Conservation (phyloP, 1,140 invertebrate species). For the Eubasilissa regina region DNA sequence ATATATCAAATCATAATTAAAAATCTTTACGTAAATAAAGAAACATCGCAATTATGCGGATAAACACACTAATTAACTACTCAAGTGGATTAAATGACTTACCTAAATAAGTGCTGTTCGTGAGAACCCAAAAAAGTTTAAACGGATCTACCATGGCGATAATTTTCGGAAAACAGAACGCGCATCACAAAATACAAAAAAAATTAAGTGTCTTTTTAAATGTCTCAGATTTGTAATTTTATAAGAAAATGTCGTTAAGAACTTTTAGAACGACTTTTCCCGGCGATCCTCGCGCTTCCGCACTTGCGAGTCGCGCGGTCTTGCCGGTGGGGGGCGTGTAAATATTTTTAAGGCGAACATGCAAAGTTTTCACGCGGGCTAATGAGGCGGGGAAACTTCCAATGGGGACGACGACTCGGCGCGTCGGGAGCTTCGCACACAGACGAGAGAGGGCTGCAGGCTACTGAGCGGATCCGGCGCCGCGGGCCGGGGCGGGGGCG, state of each 20-base stretch:
- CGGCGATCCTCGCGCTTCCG: slow-evolving; percentile 5
- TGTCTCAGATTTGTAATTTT: neutral
- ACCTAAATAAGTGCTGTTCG: slow-evolving; percentile 83
- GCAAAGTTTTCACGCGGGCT: slow-evolving; percentile 30
- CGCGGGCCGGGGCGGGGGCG: neutral
- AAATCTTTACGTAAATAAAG: no score
- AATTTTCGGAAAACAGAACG: slow-evolving; percentile 18
- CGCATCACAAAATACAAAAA: slow-evolving; percentile 40
- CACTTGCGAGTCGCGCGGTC: neutral
- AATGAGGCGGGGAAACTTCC: slow-evolving; percentile 27
- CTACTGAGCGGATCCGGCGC: slow-evolving; percentile 13
- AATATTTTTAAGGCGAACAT: slow-evolving; percentile 36
- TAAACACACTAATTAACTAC: no score
- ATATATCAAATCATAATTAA: no score
- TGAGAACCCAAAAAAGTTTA: slow-evolving; percentile 82
- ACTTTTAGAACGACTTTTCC: neutral
- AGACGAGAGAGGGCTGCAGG: slow-evolving; percentile 18
- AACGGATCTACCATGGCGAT: slow-evolving; percentile 79
- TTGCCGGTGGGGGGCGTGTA: slow-evolving; percentile 10
- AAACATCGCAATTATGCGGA: no score
- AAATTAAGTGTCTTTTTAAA: neutral
- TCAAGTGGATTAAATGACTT: slow-evolving; percentile 55
- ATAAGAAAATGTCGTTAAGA: neutral
- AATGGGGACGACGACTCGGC: neutral
- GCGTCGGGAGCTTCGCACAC: slow-evolving; percentile 1